Evolutionary conservation across 2,888 invertebrate species (phyloP), one percentile per base, ranked within the genome.

Genomic region (Geotrupes spiniger): DNA sequence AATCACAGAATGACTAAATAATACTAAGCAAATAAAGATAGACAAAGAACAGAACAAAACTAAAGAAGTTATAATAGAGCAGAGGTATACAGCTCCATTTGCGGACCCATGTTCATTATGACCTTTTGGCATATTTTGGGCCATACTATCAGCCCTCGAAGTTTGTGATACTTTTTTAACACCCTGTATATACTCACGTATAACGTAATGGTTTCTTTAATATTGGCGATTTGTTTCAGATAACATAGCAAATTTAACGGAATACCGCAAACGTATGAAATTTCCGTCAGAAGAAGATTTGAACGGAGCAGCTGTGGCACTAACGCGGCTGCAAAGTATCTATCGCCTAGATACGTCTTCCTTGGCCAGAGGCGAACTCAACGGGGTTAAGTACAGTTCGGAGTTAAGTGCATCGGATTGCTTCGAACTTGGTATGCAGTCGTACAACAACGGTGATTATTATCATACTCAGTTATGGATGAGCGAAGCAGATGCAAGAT

Each of bases 401-500:
- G 82, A 82, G 54, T 80, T 87, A 77, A 75, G 82, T 69, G 92
- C 94, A 4, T 87, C 89, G 46, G 98, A 98, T 72, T 97, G 98
- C 67, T 98, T 92, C 75, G 96, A 98, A 74, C 78, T 99, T 41
- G 98, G 97, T 1, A 82, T 93, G 31, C 89, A 92, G 58, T 85
- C 93, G 2, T 99, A 98, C 77, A 91, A 92, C 65, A 87, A 88
- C 60, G 88, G 87, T 17, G 97, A 99, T 74, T 92, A 84, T 71
- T 90, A 89, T 63, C 96, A 98, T 70, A 92, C 95, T 0, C 82
- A 91, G 1, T 76, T 90, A 37, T 99, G 98, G 99, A 97, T 98
- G 96, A 82, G 83, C 57, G 93, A 95, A 73, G 91, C 98, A 0
- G 80, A 93, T 65, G 76, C 81, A 31, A 83, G 90, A 53, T 79